These are phyloP conservation scores for Drosophila monieri DNA, from an alignment of 2,888 invertebrate genomes.

Conservation along the genomic window DNA sequence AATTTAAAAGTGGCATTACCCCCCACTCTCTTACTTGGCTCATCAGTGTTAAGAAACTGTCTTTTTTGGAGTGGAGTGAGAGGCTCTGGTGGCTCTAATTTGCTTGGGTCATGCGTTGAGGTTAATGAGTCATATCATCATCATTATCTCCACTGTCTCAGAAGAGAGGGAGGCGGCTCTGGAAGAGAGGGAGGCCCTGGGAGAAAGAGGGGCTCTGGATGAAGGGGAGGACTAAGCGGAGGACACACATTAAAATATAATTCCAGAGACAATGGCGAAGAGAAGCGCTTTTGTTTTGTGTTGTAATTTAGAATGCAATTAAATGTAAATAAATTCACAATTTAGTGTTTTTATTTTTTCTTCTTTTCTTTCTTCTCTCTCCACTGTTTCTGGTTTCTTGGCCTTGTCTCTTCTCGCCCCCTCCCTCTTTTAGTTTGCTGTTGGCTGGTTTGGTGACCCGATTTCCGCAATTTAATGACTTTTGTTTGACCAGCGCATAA, in stretches of 20 bases:
- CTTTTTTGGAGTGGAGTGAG: conserved; percentile 33
- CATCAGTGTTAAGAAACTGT: conserved; percentile 31
- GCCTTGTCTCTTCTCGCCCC: conserved; percentile 1
- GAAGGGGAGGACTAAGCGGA: conserved; percentile 42
- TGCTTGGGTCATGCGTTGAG: conserved; percentile 77
- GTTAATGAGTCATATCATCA: conserved; percentile 80
- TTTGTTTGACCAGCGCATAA: conserved; percentile 77
- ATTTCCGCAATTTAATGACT: conserved; percentile 79
- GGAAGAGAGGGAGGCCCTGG: conserved; percentile 32
- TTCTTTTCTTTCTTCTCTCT: conserved; percentile 4
- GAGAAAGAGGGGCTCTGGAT: conserved; percentile 17
- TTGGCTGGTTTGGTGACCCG: conserved; percentile 69
- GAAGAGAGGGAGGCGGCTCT: too few species aligned
- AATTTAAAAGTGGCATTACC: too few species aligned
- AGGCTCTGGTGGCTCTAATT: conserved; percentile 66
- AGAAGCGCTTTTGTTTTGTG: conserved; percentile 47
- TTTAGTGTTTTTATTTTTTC: conserved; percentile 66
- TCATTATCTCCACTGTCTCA: conserved; percentile 51
- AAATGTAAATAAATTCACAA: conserved; percentile 78
- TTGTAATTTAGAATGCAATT: conserved; percentile 74
- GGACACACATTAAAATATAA: conserved; percentile 41
- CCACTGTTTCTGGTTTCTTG: conserved; percentile 35
- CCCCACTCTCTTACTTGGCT: not conserved
- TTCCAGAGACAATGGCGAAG: conserved; percentile 33
- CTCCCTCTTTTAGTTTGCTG: conserved; percentile 36